These are phyloP conservation scores for Trochalopteron elliotii DNA, from an alignment of 2,113 vertebrate genomes.

Conservation along the genomic window DNA sequence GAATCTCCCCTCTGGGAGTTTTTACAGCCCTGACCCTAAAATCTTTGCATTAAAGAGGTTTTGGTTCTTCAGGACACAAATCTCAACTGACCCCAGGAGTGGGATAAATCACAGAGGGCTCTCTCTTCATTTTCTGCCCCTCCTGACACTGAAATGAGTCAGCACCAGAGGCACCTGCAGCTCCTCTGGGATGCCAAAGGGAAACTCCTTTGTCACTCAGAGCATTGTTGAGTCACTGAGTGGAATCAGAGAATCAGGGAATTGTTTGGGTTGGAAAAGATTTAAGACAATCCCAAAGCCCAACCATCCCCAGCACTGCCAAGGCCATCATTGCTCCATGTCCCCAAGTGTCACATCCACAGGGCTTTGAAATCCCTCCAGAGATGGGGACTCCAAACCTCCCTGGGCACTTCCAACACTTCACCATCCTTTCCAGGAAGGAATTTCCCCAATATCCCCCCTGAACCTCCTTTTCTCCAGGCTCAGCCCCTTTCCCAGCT, in stretches of 20 bases:
- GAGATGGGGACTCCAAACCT: fast-evolving
- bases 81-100: fast-evolving
- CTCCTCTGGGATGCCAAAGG: neutral
- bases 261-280: neutral
- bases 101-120: neutral
- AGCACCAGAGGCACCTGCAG: neutral
- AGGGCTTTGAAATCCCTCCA: fast-evolving
- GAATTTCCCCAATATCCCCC: neutral
- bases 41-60: fast-evolving
- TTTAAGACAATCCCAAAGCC: fast-evolving
- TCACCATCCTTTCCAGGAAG: neutral
- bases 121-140: neutral
- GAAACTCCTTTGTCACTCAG: neutral
- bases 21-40: neutral
- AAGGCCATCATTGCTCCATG: fast-evolving
- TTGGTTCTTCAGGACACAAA: neutral
- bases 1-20: too few species aligned
- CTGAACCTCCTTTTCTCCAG: neutral
- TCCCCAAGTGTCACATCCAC: neutral
- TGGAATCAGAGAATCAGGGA: neutral
- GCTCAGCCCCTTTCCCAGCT: neutral
- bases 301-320: neutral
- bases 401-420: neutral
- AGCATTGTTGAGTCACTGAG: fast-evolving
- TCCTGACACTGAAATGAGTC: neutral